These are phyloP conservation scores for Agraylea sexmaculata DNA, from an alignment of 1,140 invertebrate genomes.

Conservation along the genomic window DNA sequence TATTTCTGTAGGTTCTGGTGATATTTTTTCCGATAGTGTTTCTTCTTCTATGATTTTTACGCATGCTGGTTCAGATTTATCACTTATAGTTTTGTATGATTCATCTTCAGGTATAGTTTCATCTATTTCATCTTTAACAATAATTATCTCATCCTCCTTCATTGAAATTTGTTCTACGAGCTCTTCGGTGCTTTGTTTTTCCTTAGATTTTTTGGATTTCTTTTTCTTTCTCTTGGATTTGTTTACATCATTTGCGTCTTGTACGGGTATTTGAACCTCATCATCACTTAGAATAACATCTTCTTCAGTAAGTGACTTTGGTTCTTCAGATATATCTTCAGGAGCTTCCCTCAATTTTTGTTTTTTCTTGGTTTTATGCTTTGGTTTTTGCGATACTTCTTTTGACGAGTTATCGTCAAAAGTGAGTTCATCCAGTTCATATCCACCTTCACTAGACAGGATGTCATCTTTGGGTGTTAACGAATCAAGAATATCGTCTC, in stretches of 20 bases:
- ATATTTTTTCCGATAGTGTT: slow-evolving; percentile 35
- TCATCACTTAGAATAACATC: slow-evolving; percentile 25
- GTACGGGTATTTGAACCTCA: slow-evolving; percentile 8
- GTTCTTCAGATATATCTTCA: slow-evolving; percentile 28
- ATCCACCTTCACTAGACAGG: slow-evolving; percentile 36
- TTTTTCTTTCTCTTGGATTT: slow-evolving; percentile 22
- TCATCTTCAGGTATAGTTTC: slow-evolving; percentile 31
- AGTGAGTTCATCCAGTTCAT: slow-evolving; percentile 45
- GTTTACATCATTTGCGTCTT: slow-evolving; percentile 18
- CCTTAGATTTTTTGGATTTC: slow-evolving; percentile 28
- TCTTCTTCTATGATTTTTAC: slow-evolving; percentile 55
- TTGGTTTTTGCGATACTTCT: slow-evolving; percentile 24
- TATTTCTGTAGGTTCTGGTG: slow-evolving; percentile 28
- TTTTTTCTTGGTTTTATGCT: slow-evolving; percentile 42
- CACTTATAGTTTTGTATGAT: slow-evolving; percentile 43
- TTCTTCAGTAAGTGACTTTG: slow-evolving; percentile 30
- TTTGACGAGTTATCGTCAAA: slow-evolving; percentile 38
- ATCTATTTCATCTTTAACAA: slow-evolving; percentile 17
- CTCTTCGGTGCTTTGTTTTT: no score
- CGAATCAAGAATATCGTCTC: slow-evolving; percentile 34
- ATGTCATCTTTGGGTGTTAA: slow-evolving; percentile 31
- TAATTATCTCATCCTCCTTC: slow-evolving; percentile 24
- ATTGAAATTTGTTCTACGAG: slow-evolving; percentile 25
- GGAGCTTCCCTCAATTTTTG: slow-evolving; percentile 37
- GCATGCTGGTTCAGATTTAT: slow-evolving; percentile 40